phyloP scores from a whole-genome alignment of 1,140 invertebrate genomes.

The Hycleus phaleratus region DNA sequence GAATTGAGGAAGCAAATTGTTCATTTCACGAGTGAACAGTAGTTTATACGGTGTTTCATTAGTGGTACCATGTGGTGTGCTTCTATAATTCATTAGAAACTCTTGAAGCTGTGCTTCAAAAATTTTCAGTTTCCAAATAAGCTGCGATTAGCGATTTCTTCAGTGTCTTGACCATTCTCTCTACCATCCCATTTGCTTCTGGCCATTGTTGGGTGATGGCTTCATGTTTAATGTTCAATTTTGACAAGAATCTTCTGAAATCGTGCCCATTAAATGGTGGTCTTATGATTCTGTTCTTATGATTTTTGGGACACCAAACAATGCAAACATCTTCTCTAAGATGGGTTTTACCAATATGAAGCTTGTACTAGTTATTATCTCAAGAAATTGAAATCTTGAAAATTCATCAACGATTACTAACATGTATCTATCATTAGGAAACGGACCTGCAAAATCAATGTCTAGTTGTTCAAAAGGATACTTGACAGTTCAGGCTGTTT shows the following conservation, averaged over 20 bases:
- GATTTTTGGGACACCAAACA: constrained; percentile 27
- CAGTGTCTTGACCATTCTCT: constrained; percentile 9
- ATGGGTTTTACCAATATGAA: too few relatives aligned
- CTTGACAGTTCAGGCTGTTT: too few relatives aligned
- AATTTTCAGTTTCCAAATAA: not conserved
- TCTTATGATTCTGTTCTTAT: constrained; percentile 36
- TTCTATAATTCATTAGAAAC: constrained; percentile 5
- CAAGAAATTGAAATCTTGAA: too few relatives aligned
- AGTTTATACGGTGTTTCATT: not conserved
- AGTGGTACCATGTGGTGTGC: not conserved
- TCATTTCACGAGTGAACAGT: not conserved
- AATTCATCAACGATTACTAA: too few relatives aligned
- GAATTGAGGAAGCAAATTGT: too few relatives aligned
- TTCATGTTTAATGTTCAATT: not conserved
- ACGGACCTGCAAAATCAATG: too few relatives aligned
- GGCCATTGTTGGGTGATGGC: constrained; percentile 8
- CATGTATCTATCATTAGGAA: too few relatives aligned
- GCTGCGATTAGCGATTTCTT: constrained; percentile 5
- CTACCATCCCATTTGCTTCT: constrained; percentile 8
- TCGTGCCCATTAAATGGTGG: constrained; percentile 30
- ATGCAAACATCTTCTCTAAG: not conserved
- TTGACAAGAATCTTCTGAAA: constrained; percentile 22
- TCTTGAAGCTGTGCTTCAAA: constrained; percentile 3
- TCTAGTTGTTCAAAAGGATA: too few relatives aligned
- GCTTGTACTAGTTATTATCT: too few relatives aligned